Conservation (phyloP, 2,888 invertebrate genomes). For the Conops quadrifasciatus region DNA sequence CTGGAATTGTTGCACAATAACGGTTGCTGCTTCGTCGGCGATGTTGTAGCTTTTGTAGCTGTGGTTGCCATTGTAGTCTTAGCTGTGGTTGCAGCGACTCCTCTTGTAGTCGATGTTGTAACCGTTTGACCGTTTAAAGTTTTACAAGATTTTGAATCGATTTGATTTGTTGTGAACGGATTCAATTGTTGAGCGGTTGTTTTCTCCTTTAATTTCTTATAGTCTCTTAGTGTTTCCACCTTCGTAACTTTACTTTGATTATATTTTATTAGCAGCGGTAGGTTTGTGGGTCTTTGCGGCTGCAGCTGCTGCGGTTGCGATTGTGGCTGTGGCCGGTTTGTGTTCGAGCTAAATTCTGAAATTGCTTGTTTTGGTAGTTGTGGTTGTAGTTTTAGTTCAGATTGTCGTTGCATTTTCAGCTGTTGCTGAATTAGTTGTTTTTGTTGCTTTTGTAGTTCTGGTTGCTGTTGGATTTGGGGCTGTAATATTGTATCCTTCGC, state of each 20-base stretch:
- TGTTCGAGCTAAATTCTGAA: no score
- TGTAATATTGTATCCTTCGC: constrained; percentile 61
- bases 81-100: neutral
- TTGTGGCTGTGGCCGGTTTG: no score
- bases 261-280: constrained; percentile 27
- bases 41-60: constrained; percentile 26
- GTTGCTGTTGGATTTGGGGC: constrained; percentile 29
- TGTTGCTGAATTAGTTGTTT: neutral
- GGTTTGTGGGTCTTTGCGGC: constrained; percentile 27
- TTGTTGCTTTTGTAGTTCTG: constrained; percentile 26
- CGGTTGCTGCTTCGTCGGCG: constrained; percentile 23
- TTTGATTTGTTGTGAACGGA: constrained; percentile 15
- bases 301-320: constrained; percentile 25
- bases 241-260: neutral
- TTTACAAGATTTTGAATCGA: constrained; percentile 36
- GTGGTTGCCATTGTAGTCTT: constrained; percentile 33
- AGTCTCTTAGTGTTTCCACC: no score
- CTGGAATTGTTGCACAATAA: neutral
- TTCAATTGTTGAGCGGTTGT: no score
- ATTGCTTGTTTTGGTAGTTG: no score
- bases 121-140: constrained; percentile 13
- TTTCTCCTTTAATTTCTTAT: neutral
- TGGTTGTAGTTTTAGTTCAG: no score
- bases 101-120: constrained; percentile 10
- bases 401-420: neutral